A percentile compares a stretch with the other conserved stretches of the same genome.
Conservation (phyloP, 2,113 vertebrate genomes). For the Malurus melanocephalus region DNA sequence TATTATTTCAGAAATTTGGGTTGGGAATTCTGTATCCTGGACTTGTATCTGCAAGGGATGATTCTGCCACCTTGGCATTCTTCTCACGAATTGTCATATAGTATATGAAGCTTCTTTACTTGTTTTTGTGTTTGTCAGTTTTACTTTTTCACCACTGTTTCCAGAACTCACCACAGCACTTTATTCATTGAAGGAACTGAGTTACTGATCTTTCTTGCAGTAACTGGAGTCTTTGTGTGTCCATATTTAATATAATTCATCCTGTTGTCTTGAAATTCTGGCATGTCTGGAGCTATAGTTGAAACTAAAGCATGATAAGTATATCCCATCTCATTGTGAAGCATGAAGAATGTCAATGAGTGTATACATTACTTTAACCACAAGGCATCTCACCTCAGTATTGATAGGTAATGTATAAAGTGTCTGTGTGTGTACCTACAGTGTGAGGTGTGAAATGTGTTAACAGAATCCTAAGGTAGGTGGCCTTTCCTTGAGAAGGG, state of each 20-base stretch:
- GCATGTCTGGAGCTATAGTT: not conserved
- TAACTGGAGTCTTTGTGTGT: not conserved
- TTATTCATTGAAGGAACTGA: not conserved
- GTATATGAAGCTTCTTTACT: not conserved
- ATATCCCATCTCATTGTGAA: not conserved
- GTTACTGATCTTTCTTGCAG: not conserved
- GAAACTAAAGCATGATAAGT: not conserved
- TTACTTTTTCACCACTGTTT: not conserved
- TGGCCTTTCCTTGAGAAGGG: not conserved
- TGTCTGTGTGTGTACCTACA: not conserved
- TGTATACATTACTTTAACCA: not conserved
- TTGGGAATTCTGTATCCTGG: not conserved
- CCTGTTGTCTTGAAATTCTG: not conserved
- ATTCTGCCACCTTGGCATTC: not conserved
- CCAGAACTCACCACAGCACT: not conserved
- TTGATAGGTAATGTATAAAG: not conserved
- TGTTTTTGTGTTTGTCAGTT: not conserved
- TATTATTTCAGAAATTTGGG: not conserved
- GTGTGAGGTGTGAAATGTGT: not conserved
- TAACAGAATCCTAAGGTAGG: not conserved
- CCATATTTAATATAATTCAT: not conserved
- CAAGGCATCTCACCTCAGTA: not conserved
- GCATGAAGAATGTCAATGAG: not conserved
- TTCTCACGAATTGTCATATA: not conserved
- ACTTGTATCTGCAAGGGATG: not conserved